A percentile compares a stretch with the other conserved stretches of the same genome.
Evolutionary conservation across 2,113 vertebrate species (phyloP).

Genomic region (Actenoides hombroni): DNA sequence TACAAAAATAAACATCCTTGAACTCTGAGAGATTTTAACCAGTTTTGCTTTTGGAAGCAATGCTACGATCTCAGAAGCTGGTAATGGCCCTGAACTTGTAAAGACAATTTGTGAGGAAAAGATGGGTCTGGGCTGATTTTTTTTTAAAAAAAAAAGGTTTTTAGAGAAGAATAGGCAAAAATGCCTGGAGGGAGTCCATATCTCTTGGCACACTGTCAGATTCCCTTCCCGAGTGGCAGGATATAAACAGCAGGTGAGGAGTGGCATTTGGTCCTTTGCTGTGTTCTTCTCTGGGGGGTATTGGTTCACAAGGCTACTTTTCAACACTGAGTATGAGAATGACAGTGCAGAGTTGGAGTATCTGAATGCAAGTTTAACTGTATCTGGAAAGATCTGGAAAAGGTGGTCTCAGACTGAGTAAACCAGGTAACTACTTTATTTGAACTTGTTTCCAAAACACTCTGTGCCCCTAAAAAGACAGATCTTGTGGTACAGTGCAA

Average conservation of each 20-base stretch:
- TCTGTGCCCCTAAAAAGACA: neutral
- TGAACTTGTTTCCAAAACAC: neutral
- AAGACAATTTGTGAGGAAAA: neutral
- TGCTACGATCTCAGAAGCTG: neutral
- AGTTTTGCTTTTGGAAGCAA: neutral
- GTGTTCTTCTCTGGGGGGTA: rapidly evolving
- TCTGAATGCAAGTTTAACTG: neutral
- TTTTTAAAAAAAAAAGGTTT: neutral
- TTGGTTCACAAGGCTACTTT: neutral
- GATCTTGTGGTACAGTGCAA: neutral
- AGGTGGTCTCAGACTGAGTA: neutral
- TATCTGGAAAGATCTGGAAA: neutral
- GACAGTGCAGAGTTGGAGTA: neutral
- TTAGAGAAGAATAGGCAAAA: neutral
- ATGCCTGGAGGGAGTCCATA: neutral
- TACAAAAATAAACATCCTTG: neutral
- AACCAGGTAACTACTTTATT: neutral
- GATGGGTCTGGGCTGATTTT: neutral
- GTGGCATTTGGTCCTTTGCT: neutral
- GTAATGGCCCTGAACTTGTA: neutral
- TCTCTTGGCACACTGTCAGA: neutral
- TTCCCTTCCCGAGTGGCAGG: neutral
- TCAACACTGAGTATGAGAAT: neutral
- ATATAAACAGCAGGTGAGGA: neutral
- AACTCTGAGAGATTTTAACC: neutral